Conservation (phyloP, 2,113 vertebrate species). For the Alouatta palliata region DNA sequence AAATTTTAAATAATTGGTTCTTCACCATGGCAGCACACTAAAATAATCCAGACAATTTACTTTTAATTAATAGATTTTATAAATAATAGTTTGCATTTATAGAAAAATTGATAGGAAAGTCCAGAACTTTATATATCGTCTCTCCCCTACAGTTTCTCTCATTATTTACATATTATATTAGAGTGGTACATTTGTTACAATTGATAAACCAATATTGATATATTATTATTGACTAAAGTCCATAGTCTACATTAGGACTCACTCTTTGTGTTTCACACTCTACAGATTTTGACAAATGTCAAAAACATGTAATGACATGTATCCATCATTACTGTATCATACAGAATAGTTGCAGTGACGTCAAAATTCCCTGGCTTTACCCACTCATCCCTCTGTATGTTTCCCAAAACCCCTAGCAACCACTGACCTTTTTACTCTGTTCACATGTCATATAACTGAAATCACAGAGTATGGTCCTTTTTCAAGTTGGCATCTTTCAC, state of each 20-base stretch:
- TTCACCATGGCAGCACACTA: neutral
- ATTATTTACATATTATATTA: neutral
- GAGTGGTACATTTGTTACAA: neutral
- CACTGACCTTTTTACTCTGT: neutral
- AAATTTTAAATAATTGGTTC: neutral
- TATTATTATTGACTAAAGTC: neutral
- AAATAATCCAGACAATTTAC: neutral
- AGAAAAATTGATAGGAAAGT: neutral
- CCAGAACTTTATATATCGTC: neutral
- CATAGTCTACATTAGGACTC: neutral
- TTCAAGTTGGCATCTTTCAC: neutral
- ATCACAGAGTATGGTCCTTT: neutral
- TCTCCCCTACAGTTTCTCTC: neutral
- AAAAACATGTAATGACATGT: neutral
- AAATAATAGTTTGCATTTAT: neutral
- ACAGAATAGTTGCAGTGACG: neutral
- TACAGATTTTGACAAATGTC: neutral
- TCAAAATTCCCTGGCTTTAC: neutral
- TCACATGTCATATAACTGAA: neutral
- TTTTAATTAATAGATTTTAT: neutral
- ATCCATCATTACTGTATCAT: neutral
- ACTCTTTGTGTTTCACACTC: neutral
- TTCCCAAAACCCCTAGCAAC: neutral
- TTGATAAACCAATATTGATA: neutral
- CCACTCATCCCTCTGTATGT: neutral